These are phyloP conservation scores for Conus canariensis DNA, from an alignment of 2,888 invertebrate genomes.

Conservation along the genomic window DNA sequence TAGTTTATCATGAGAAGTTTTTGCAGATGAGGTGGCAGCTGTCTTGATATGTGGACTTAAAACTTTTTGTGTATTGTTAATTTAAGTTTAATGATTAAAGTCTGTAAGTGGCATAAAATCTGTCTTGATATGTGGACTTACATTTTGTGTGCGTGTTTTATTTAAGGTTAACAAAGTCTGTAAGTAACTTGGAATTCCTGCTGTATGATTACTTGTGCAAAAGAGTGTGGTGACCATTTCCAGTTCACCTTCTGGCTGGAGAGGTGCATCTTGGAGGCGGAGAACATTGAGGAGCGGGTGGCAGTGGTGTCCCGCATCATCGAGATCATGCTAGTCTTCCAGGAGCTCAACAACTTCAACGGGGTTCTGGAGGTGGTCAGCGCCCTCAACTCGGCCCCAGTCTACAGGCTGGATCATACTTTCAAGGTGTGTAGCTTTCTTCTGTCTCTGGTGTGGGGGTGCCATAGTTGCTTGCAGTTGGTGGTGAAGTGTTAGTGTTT, in stretches of 20 bases:
- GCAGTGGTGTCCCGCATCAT: constrained; percentile 93
- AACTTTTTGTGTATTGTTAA: no score
- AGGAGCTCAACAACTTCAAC: constrained; percentile 99
- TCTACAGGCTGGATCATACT: constrained; percentile 91
- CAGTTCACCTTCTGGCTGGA: constrained; percentile 98
- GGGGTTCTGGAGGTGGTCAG: constrained; percentile 96
- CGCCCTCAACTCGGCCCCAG: constrained; percentile 94
- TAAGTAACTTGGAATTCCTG: no score
- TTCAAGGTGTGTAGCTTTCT: constrained; percentile 71
- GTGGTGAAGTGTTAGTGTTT: no score
- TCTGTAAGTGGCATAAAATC: no score
- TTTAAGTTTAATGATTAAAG: no score
- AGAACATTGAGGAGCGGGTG: constrained; percentile 96
- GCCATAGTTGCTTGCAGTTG: background rate
- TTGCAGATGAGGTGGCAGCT: no score
- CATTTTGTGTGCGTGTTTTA: no score
- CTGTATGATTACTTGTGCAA: no score
- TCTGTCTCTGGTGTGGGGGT: background rate
- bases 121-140: no score
- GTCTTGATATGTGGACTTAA: no score
- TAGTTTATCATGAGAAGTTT: no score
- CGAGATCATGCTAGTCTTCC: constrained; percentile 96
- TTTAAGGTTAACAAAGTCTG: no score
- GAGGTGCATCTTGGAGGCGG: constrained; percentile 95
- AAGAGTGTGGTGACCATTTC: constrained; percentile 47